Evolutionary conservation across 2,888 invertebrate species (phyloP).

Genomic region (Seira ritae): DNA sequence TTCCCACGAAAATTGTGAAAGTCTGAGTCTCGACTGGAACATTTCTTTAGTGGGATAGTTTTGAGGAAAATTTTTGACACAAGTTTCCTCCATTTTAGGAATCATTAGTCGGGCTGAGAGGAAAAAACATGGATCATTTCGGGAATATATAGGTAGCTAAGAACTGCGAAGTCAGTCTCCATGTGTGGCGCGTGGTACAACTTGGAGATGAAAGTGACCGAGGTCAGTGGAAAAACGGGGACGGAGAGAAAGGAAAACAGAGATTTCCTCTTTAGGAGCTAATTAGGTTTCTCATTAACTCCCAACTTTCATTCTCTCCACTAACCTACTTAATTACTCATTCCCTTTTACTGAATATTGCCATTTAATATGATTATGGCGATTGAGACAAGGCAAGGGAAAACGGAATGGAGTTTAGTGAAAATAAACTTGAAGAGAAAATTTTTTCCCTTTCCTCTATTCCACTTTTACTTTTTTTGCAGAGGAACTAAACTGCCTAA

Average conservation of each 20-base stretch:
- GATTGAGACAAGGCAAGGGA: background rate
- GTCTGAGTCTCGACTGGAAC: no score
- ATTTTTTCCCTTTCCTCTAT: background rate
- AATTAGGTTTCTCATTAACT: constrained; percentile 3
- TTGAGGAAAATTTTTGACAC: no score
- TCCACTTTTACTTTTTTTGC: background rate
- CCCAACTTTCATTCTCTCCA: background rate
- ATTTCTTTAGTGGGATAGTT: no score
- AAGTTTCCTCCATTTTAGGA: no score
- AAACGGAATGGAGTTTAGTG: background rate
- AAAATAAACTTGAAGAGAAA: background rate
- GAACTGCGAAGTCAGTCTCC: no score
- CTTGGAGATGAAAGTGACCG: background rate
- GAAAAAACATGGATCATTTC: no score
- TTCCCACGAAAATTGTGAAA: no score
- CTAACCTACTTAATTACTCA: constrained; percentile 11
- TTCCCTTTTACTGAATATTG: background rate
- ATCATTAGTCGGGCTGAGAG: no score
- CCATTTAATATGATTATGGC: constrained; percentile 6
- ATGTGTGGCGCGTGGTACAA: no score
- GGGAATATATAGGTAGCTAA: no score
- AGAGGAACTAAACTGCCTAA: background rate
- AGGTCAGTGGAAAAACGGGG: background rate
- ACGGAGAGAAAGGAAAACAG: background rate
- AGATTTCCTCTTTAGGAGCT: background rate